Percentiles rank a stretch among this genome's conserved stretches.
Conservation (phyloP, 1,140 invertebrate species). For the Pomacea maculata region DNA sequence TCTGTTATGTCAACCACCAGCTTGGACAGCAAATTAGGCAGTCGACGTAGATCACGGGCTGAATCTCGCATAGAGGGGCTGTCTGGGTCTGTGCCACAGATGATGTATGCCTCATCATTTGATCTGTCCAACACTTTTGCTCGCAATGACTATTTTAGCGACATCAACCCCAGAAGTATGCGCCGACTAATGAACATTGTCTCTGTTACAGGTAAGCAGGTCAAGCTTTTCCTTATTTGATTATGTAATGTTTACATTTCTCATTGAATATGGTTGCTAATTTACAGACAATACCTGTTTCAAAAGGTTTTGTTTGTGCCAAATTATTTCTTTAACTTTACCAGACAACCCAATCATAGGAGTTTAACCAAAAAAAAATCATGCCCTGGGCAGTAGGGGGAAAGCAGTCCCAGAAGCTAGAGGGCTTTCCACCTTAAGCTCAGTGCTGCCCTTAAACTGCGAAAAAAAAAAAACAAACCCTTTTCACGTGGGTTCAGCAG, state of each 20-base stretch:
- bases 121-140: constrained; percentile 59
- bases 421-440: too few relatives aligned
- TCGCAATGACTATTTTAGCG: constrained; percentile 69
- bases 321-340: too few relatives aligned
- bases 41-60: constrained; percentile 11
- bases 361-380: too few relatives aligned
- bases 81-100: constrained; percentile 33
- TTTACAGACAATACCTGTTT: too few relatives aligned
- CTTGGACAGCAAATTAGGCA: constrained; percentile 19
- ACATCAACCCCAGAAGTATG: constrained; percentile 97
- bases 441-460: too few relatives aligned
- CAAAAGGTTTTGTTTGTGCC: too few relatives aligned
- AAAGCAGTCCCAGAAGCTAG: too few relatives aligned
- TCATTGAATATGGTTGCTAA: too few relatives aligned
- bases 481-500: too few relatives aligned
- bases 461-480: too few relatives aligned
- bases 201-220: constrained; percentile 84
- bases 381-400: too few relatives aligned
- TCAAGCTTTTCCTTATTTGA: neutral
- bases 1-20: constrained; percentile 41
- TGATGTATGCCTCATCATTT: constrained; percentile 51
- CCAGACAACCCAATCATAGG: too few relatives aligned
- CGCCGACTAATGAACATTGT: constrained; percentile 96
- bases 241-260: neutral
- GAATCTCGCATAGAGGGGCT: constrained; percentile 8